Conservation (phyloP, 2,113 vertebrate species). For the Urocolius indicus region DNA sequence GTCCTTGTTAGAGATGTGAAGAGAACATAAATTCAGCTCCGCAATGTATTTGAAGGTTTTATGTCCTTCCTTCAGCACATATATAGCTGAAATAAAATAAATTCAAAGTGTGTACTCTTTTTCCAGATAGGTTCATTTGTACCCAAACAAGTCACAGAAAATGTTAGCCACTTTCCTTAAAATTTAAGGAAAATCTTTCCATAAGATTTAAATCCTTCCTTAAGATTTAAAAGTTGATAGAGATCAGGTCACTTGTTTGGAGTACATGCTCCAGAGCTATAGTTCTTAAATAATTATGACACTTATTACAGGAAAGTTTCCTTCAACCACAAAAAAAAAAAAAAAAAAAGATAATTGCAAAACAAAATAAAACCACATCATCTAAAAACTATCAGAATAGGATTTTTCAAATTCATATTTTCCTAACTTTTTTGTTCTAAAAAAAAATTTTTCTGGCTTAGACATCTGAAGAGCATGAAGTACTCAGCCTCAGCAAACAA, state of each 20-base stretch:
- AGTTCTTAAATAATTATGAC: background rate
- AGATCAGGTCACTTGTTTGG: background rate
- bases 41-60: background rate
- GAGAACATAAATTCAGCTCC: background rate
- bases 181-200: background rate
- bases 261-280: background rate
- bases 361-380: fast-evolving
- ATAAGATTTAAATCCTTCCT: background rate
- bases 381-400: background rate
- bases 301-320: background rate
- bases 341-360: too few relatives aligned
- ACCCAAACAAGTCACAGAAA: background rate
- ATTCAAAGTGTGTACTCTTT: background rate
- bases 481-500: background rate
- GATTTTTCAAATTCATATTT: background rate
- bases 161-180: background rate
- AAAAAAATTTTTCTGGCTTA: background rate
- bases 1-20: background rate
- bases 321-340: too few relatives aligned
- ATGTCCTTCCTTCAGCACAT: background rate
- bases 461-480: background rate
- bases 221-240: background rate
- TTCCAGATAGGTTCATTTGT: background rate
- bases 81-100: background rate
- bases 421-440: background rate